Evolutionary conservation across 2,113 vertebrate genomes (phyloP).

Genomic region (Piliocolobus tephrosceles): DNA sequence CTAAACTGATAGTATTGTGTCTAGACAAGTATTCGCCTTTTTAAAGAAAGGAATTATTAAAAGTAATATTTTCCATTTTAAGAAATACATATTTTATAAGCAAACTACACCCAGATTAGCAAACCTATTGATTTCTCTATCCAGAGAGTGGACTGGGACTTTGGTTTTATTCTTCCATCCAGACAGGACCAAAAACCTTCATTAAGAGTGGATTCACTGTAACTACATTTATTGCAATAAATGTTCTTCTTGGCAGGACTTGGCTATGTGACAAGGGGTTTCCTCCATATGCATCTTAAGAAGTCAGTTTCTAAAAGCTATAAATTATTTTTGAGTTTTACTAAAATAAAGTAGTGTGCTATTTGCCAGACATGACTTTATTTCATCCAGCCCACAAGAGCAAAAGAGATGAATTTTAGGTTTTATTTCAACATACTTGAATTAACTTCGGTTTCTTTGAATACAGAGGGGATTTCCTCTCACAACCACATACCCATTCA

Average conservation of each 20-base stretch:
- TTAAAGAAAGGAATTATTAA: conserved; percentile 11
- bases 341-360: background rate
- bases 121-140: background rate
- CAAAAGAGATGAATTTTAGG: background rate
- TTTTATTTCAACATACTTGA: background rate
- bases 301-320: background rate
- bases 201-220: background rate
- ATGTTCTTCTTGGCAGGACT: background rate
- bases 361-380: background rate
- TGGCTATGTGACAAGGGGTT: background rate
- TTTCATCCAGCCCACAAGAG: background rate
- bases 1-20: background rate
- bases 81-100: conserved; percentile 15
- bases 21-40: conserved; percentile 21
- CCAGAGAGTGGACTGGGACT: background rate
- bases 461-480: background rate
- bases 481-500: background rate
- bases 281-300: background rate
- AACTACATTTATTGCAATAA: background rate
- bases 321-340: conserved; percentile 28
- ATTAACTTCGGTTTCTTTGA: background rate
- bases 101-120: background rate
- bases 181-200: background rate
- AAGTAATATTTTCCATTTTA: conserved; percentile 32
- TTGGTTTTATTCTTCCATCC: background rate